phyloP scores from a whole-genome alignment of 2,888 invertebrate genomes.

The Sthenelais limicola region DNA sequence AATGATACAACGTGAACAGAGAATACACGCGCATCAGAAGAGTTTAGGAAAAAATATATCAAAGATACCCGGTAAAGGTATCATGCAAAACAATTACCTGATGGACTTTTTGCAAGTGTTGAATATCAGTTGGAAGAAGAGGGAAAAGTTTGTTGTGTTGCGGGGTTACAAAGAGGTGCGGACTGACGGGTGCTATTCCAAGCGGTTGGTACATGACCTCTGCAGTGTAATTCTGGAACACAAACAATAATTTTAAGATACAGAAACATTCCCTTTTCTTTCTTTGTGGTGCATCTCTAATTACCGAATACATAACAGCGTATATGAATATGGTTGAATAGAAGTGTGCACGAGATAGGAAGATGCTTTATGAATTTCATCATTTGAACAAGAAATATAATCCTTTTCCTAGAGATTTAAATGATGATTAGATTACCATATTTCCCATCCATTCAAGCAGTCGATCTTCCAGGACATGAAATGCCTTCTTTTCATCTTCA shows the following conservation, averaged over 20 bases:
- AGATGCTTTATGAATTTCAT: too few species aligned
- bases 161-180: constrained; percentile 78
- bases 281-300: too few species aligned
- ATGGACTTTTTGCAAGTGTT: constrained; percentile 40
- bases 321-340: too few species aligned
- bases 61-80: too few species aligned
- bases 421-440: constrained; percentile 73
- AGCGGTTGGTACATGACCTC: constrained; percentile 79
- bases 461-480: constrained; percentile 72
- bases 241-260: neutral
- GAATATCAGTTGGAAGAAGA: constrained; percentile 71
- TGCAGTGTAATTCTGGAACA: constrained; percentile 77
- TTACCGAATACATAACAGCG: too few species aligned
- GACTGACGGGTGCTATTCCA: constrained; percentile 76
- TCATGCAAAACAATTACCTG: neutral
- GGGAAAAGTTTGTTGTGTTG: constrained; percentile 77
- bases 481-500: constrained; percentile 67
- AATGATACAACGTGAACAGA: too few species aligned
- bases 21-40: too few species aligned
- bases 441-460: constrained; percentile 77
- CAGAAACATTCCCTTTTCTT: neutral
- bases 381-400: too few species aligned
- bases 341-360: too few species aligned
- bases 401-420: too few species aligned
- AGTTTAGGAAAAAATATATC: too few species aligned